Base-by-base conservation (phyloP, 2,888 invertebrate species). In the Drosophila meridiana region DNA sequence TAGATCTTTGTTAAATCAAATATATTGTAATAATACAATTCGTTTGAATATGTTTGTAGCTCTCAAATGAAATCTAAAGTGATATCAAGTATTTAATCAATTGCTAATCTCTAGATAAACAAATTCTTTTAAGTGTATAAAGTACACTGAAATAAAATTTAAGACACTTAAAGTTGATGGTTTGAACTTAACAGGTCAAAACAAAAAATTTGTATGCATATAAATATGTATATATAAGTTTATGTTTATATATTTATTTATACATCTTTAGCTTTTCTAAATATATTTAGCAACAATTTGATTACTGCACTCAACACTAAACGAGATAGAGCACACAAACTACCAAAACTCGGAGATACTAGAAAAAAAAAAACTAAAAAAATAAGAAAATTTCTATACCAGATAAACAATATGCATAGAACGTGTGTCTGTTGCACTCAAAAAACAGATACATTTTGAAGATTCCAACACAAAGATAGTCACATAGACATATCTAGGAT, bases 281-380 rank as follows among this genome's bases (percentile, higher is more conserved):
- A 8, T 20, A 9, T 36, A 8, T 45, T 14, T 36, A 1, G 11
- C 50, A 40, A 50, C 55, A 57, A 62, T 73, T 80, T 80, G 81
- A 80, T 83, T 80, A 72, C 60, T 67, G 32, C 66, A 47, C 43
- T 56, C 56, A 63, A 48, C 72, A 69, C 71, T 71, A 50, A 67
- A 43, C 58, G 50, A 72, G 20, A 20, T 20, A 60, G 36, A 53
- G 30, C 45, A 48, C 64, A 71, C 82, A 82, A 79, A 69, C 70
- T 40, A 71, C 40, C 26, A 32, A 52, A 52, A 34, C 9, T 20
- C 32, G 4, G 11, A 14, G n/a, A 48, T 56, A 30, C 14, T 9
- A 52, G 20, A 20, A 4, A 34, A 34, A 20, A 20, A 4, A 32
- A 45, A 26, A 11, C 9, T 26, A 20, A 5, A 20, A 20, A 52